Evolutionary conservation across 2,888 invertebrate species (phyloP), one percentile per base, ranked within the genome.

Genomic region (Tromatobia lineatoria): DNA sequence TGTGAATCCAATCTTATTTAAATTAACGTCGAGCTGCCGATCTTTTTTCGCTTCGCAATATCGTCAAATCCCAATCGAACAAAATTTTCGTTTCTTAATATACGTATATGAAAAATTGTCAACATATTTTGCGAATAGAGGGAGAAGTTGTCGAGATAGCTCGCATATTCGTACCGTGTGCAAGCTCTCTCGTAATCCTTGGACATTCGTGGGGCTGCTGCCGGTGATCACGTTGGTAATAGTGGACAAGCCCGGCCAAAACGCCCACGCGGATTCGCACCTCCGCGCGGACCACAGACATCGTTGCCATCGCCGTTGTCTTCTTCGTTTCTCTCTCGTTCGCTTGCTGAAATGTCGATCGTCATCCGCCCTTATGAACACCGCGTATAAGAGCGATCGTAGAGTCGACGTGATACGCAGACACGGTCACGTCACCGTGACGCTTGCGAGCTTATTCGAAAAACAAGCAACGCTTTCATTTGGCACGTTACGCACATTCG

Each of bases 111-210:
- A 38, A 38, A 38, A 7, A 38, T 38, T 10, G 10, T 76, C 23
- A 23, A 4, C 29, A 38, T 42, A 52, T 75, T 69, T 69, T 11
- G 54, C 54, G 52, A 45, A 54, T 70, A 52, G 52, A 70, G 61
- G 59, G 47, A 69, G 59, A 74, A 74, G 45, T 42, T 34, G 34
- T 23, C 47, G 54, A 67, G 66, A 23, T 54, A 54, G 52, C 52
- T 69, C 13, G 18, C 57, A 78, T 78, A 78, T 86, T 85, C 77
- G 85, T 82, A 86, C 64, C 86, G 82, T 86, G 83, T 85, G 83
- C 86, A 85, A 83, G 76, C 52, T 67, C 79, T 79, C 83, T 67
- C 83, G 79, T 78, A 83, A 85, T 85, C 76, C 85, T 78, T 73
- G 77, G 80, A 64, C 74, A 69, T 77, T 67, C 18, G 42, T 23